Conservation (phyloP, 2,888 invertebrate genomes). For the Operophtera brumata region DNA sequence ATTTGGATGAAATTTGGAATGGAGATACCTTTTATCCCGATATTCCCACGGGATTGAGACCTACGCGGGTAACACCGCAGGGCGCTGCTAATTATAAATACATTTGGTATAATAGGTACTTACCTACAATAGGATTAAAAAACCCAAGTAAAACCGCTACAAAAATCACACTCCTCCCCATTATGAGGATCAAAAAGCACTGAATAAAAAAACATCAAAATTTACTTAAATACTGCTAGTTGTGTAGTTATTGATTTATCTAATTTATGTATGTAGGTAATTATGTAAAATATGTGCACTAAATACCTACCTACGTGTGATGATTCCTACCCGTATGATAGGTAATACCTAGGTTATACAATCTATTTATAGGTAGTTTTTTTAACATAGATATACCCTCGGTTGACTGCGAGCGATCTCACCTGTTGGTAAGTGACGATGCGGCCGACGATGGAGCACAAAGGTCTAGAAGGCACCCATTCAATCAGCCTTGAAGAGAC, state of each 20-base stretch:
- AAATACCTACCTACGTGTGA: conserved; percentile 44
- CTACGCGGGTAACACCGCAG: no score
- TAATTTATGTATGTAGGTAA: conserved; percentile 30
- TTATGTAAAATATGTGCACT: conserved; percentile 39
- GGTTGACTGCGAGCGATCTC: no score
- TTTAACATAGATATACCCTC: no score
- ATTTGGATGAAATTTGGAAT: no score
- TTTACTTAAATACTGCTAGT: conserved; percentile 18
- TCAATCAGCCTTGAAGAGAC: no score
- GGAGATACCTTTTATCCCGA: no score
- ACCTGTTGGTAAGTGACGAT: no score
- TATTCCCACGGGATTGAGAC: no score
- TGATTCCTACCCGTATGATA: conserved; percentile 47
- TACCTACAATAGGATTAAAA: conserved; percentile 32
- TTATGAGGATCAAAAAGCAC: conserved; percentile 14
- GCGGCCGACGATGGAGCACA: no score
- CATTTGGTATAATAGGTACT: conserved; percentile 6
- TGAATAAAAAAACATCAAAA: conserved; percentile 13
- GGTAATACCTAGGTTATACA: not conserved
- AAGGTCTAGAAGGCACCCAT: no score
- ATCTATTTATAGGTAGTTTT: no score
- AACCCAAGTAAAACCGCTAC: conserved; percentile 16
- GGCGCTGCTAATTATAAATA: no score
- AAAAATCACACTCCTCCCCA: conserved; percentile 14
- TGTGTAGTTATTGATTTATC: conserved; percentile 8